A percentile compares a stretch with the other conserved stretches of the same genome.
Evolutionary conservation across 1,140 invertebrate species (phyloP).

Genomic region (Homarus americanus): DNA sequence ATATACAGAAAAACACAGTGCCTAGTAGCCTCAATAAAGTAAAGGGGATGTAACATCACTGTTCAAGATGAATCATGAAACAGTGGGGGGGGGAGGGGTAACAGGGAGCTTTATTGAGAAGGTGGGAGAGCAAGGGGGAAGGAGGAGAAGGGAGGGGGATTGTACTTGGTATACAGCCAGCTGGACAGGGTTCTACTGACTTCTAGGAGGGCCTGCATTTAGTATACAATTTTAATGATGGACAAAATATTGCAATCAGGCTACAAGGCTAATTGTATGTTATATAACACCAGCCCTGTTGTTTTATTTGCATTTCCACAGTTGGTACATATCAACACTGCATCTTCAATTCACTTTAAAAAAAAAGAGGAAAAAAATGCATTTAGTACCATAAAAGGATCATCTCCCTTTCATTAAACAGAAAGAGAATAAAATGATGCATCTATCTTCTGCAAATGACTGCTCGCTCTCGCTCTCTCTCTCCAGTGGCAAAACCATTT

Average conservation of each 20-base stretch:
- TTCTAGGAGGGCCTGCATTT: conserved; percentile 63
- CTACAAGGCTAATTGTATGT: conserved; percentile 67
- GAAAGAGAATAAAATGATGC: not conserved
- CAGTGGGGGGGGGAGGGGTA: conserved; percentile 1
- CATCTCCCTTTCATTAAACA: conserved; percentile 1
- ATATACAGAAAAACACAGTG: conserved; percentile 71
- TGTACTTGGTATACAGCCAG: conserved; percentile 68
- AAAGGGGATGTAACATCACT: conserved; percentile 32
- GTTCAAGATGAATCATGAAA: conserved; percentile 16
- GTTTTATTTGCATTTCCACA: conserved; percentile 38
- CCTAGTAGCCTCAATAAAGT: conserved; percentile 67
- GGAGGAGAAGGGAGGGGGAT: conserved; percentile 40
- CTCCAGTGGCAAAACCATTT: not conserved
- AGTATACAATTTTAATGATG: conserved; percentile 61
- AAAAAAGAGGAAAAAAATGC: not conserved
- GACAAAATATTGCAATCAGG: conserved; percentile 67
- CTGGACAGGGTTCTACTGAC: conserved; percentile 62
- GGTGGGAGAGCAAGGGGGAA: not conserved
- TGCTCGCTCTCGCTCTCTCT: not conserved
- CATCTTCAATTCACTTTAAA: conserved; percentile 6
- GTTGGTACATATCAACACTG: conserved; percentile 28
- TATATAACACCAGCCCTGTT: conserved; percentile 67
- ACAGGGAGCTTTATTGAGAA: not conserved
- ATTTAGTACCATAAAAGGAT: not conserved
- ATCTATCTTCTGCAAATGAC: not conserved